Conservation (phyloP, 2,888 invertebrate species). For the Idaea aversata region DNA sequence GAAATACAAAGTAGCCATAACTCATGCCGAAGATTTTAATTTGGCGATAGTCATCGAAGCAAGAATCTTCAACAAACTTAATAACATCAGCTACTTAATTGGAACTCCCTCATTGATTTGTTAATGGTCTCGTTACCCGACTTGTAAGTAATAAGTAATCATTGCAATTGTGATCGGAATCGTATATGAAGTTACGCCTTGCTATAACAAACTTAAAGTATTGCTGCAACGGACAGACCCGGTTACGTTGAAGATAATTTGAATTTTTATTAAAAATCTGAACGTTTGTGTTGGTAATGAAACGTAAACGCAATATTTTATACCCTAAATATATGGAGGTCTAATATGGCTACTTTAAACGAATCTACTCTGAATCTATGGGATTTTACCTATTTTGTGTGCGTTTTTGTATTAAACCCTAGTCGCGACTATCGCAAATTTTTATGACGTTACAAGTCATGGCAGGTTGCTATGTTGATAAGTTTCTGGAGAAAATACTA, state of each 20-base stretch:
- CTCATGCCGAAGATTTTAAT: conserved; percentile 58
- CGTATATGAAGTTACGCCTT: conserved; percentile 26
- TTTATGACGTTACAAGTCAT: no score
- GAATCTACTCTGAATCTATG: no score
- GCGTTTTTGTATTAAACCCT: no score
- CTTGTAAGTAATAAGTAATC: conserved; percentile 50
- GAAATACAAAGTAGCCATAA: background rate
- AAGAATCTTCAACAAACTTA: conserved; percentile 56
- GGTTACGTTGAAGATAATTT: conserved; percentile 7
- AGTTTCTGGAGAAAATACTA: no score
- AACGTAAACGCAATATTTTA: conserved; percentile 40
- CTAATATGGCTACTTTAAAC: no score
- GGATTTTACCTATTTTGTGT: no score
- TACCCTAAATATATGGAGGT: conserved; percentile 31
- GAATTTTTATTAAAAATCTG: conserved; percentile 18
- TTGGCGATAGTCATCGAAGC: conserved; percentile 60
- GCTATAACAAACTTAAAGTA: conserved; percentile 5
- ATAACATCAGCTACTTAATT: conserved; percentile 65
- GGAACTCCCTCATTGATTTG: conserved; percentile 67
- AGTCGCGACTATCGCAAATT: no score
- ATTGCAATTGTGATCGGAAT: conserved; percentile 44
- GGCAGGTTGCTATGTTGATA: no score
- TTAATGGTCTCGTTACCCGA: conserved; percentile 65
- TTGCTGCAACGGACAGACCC: conserved; percentile 2
- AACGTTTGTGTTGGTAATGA: conserved; percentile 17